Evolutionary conservation across 2,113 vertebrate species (phyloP), one percentile per base, ranked within the genome.

Genomic region (Ahaetulla prasina): DNA sequence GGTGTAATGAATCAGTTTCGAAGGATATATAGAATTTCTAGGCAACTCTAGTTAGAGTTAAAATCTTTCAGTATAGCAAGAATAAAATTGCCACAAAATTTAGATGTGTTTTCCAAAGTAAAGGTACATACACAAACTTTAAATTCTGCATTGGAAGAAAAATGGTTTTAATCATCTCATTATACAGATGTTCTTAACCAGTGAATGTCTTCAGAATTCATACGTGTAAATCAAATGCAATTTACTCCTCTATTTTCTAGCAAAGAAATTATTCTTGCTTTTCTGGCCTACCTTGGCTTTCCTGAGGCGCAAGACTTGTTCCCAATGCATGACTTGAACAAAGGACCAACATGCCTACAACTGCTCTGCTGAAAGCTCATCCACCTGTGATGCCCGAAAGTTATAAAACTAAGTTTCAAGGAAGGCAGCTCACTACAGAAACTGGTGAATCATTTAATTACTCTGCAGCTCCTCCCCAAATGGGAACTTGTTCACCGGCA

Each of bases 201-300:
- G 43, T 54, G 25, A 74, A 49, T 30, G 80, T 43, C 54, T 89
- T 55, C 80, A 85, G 85, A 52, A 54, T 3, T n/a, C 14, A 22
- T 22, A 88, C 16, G 27, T 49, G 50, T 60, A n/a, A n/a, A 50
- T 87, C 53, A 74, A 93, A 87, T 86, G 52, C 50, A 7, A 55
- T 25, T 89, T 92, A 16, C 57, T 55, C 50, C 12, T 20, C 52
- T 16, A 25, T 45, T 27, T 84, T 90, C 57, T 20, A 88, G 2
- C 43, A 39, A 92, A 88, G n/a, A 74, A 80, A 50, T 14, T 55
- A 55, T 50, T 90, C 92, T 87, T 30, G 25, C 30, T 94, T 92
- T 52, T 93, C 47, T 89, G 49, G 68, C 98, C 97, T 96, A 98
- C 98, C 97, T 98, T 96, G 93, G 93, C 97, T 92, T 97, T 97